Base-by-base conservation (phyloP, 2,888 invertebrate species). In the Chalcis sispes region DNA sequence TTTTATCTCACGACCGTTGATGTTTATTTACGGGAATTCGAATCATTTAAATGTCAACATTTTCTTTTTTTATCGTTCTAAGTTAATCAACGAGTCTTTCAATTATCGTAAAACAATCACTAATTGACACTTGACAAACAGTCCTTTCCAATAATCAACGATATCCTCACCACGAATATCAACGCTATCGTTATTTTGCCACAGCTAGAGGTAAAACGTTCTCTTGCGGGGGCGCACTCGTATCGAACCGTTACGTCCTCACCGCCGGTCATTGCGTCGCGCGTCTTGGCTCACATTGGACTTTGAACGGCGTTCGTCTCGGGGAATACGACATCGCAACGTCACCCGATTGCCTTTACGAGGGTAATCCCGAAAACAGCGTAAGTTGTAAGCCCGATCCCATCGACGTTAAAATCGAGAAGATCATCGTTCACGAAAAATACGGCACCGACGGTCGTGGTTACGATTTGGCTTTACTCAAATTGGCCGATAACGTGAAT, bases 281-380 rank as follows among this genome's bases (percentile, higher is more conserved):
- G 0, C 61, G 77, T 71, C 72, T 81, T 59, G 78, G 79, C 69
- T 72, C 74, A 70, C 73, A 77, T 72, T 80, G 82, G 81, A 77
- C 74, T 15, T 71, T 70, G 54, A 52, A 5, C 4, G 48, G 42
- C 36, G 77, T 73, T 0, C 46, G 72, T 2, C 52, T 75, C 3
- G 77, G 79, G 13, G 79, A 77, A 50, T 66, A 72, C 74, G 66
- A 62, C 69, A 59, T 59, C 23, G 5, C n/a, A 4, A 70, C 72
- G 1, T 1, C 8, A 0, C 29, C 8, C 5, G 78, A 78, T 27
- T 78, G 78, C 50, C n/a, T 73, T 0, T 29, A 36, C 1, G 75
- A 69, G 2, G 75, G 46, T 13, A 36, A 69, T 23, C 18, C 13
- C 8, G 48, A 13, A 15, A 23, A 65, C 27, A 66, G n/a, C 1